A percentile compares a stretch with the other conserved stretches of the same genome.
Conservation (phyloP, 1,140 invertebrate genomes). For the Brachionus asplanchnoidis region DNA sequence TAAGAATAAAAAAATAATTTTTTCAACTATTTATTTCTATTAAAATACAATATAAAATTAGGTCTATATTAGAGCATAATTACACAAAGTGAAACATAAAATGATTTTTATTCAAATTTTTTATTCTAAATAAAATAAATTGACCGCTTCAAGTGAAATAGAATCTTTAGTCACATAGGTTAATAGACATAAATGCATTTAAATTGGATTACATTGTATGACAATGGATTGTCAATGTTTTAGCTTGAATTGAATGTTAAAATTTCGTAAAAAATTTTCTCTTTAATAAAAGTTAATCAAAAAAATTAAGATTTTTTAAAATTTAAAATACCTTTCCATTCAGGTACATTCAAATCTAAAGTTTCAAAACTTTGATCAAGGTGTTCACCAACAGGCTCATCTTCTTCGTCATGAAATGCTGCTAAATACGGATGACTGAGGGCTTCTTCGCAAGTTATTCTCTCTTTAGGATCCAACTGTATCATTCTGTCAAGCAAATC, state of each 20-base stretch:
- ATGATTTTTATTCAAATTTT: too few relatives aligned
- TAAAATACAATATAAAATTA: too few relatives aligned
- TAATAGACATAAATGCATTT: too few relatives aligned
- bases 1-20: too few relatives aligned
- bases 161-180: too few relatives aligned
- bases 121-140: too few relatives aligned
- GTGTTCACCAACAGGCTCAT: slow-evolving; percentile 65
- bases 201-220: too few relatives aligned
- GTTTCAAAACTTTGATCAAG: not conserved
- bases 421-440: slow-evolving; percentile 97
- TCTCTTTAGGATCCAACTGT: slow-evolving; percentile 91
- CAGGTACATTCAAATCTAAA: not conserved
- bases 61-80: too few relatives aligned
- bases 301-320: not conserved
- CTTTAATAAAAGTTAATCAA: not conserved
- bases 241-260: not conserved
- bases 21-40: too few relatives aligned
- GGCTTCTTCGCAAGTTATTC: slow-evolving; percentile 96
- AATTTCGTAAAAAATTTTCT: not conserved
- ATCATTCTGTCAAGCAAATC: slow-evolving; percentile 96
- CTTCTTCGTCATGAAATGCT: slow-evolving; percentile 70
- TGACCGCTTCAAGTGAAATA: too few relatives aligned
- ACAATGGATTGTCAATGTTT: too few relatives aligned
- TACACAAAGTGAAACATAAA: too few relatives aligned
- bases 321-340: not conserved